Percentiles rank a stretch among this genome's conserved stretches.
Evolutionary conservation across 2,888 invertebrate genomes (phyloP).

Genomic region (Capitulum mitella): DNA sequence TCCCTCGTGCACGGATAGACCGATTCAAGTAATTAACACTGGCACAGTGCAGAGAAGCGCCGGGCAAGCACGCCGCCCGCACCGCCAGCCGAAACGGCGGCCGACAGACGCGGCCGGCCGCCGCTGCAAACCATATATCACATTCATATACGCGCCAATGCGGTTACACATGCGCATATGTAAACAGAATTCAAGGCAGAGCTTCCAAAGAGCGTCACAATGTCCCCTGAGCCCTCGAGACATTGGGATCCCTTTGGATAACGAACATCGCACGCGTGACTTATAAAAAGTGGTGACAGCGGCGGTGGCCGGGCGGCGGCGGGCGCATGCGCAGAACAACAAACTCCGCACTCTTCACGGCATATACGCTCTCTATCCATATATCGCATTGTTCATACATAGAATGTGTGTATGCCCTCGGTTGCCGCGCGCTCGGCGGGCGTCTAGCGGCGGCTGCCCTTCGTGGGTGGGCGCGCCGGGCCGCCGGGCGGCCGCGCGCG

Average conservation of each 20-base stretch:
- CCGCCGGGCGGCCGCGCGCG: too few relatives aligned
- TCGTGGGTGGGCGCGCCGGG: background rate
- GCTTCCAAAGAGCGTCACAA: conserved; percentile 39
- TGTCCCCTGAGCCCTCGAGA: conserved; percentile 42
- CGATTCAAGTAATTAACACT: background rate
- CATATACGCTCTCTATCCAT: conserved; percentile 5
- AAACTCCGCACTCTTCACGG: background rate
- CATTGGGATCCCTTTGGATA: conserved; percentile 39
- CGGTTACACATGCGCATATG: background rate
- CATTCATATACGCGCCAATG: background rate
- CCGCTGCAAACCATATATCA: background rate
- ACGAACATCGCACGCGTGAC: background rate
- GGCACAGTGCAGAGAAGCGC: conserved; percentile 1
- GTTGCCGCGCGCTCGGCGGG: background rate
- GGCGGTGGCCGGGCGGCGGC: background rate
- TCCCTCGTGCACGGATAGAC: background rate
- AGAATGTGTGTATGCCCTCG: background rate
- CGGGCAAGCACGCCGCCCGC: too few relatives aligned
- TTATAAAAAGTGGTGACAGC: background rate
- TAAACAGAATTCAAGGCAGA: conserved; percentile 16
- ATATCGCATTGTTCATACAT: conserved; percentile 14
- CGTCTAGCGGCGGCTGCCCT: background rate
- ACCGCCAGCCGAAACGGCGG: background rate
- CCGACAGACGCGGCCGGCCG: background rate
- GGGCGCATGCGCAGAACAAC: background rate